A percentile compares a stretch with the other conserved stretches of the same genome.
These are phyloP conservation scores for Blastobasis adustella DNA, from an alignment of 2,888 invertebrate genomes.

Conservation along the genomic window DNA sequence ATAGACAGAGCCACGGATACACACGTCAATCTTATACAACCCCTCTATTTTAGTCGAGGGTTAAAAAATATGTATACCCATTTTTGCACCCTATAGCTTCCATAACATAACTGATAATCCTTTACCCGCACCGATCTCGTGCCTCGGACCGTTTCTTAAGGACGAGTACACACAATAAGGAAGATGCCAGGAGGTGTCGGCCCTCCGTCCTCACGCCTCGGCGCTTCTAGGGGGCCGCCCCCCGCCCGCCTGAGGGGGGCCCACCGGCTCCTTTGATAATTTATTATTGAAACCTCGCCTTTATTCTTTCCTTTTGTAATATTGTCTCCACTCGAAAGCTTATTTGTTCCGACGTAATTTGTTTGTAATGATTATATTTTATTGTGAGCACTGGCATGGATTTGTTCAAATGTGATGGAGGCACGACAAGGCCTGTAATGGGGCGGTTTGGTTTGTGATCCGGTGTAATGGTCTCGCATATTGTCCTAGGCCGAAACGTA, in stretches of 20 bases:
- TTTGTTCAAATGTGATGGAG: background rate
- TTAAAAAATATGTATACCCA: too few species aligned
- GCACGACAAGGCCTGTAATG: background rate
- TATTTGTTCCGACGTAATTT: constrained; percentile 56
- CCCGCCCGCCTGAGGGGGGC: constrained; percentile 15
- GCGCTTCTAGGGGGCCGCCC: constrained; percentile 15
- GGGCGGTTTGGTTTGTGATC: too few species aligned
- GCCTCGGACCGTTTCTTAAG: constrained; percentile 19
- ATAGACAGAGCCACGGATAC: too few species aligned
- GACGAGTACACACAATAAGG: constrained; percentile 53
- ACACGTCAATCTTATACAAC: too few species aligned
- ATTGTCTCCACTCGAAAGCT: constrained; percentile 47
- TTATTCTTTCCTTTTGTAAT: constrained; percentile 56
- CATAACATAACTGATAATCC: background rate
- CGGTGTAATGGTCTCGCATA: too few species aligned
- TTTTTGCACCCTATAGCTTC: too few species aligned
- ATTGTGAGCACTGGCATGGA: background rate
- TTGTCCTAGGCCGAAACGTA: too few species aligned
- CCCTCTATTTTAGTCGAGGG: too few species aligned
- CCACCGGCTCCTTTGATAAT: constrained; percentile 49
- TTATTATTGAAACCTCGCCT: constrained; percentile 65
- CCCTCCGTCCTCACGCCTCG: constrained; percentile 37
- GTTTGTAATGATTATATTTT: constrained; percentile 18
- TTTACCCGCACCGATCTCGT: background rate
- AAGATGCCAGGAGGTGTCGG: constrained; percentile 57